These are phyloP conservation scores for Philereme vetulata DNA, from an alignment of 2,888 invertebrate species.

Conservation along the genomic window DNA sequence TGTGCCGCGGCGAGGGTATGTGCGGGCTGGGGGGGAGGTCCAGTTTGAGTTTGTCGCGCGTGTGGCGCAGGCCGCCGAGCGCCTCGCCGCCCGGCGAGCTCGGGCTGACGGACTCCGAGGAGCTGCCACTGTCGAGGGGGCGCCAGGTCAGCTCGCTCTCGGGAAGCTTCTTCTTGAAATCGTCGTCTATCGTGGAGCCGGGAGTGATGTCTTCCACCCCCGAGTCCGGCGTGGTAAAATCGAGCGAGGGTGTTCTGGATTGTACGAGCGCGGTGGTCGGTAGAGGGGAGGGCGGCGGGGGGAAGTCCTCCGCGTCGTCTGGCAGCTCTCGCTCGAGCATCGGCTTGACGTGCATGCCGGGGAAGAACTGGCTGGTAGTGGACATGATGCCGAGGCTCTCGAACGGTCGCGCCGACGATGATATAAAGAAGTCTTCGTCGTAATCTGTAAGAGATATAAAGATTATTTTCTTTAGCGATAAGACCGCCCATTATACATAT, in stretches of 20 bases:
- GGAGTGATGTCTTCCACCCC: slow-evolving; percentile 86
- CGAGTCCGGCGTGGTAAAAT: slow-evolving; percentile 85
- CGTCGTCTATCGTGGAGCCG: slow-evolving; percentile 68
- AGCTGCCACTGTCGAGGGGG: slow-evolving; percentile 67
- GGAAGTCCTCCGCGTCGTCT: slow-evolving; percentile 55
- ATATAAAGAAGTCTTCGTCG: slow-evolving; percentile 89
- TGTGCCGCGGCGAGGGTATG: slow-evolving; percentile 69
- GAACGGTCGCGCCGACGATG: slow-evolving; percentile 89
- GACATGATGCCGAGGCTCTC: slow-evolving; percentile 83
- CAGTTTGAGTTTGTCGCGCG: slow-evolving; percentile 87
- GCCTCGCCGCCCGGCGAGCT: slow-evolving; percentile 71
- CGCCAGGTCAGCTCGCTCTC: slow-evolving; percentile 57
- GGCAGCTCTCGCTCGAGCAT: slow-evolving; percentile 53
- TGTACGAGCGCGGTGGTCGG: slow-evolving; percentile 46
- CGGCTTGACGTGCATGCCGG: slow-evolving; percentile 80
- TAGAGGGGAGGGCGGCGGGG: slow-evolving; percentile 54
- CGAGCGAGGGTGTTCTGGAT: slow-evolving; percentile 64
- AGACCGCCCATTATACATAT: too few relatives aligned
- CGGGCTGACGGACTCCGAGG: slow-evolving; percentile 75
- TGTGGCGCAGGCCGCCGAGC: slow-evolving; percentile 89
- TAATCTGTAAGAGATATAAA: slow-evolving; percentile 62
- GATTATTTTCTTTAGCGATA: not conserved
- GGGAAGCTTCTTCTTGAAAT: slow-evolving; percentile 58
- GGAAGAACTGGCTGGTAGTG: slow-evolving; percentile 88
- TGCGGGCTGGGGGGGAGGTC: slow-evolving; percentile 86